Percentiles rank a stretch among this genome's conserved stretches.
Conservation (phyloP, 2,797 vertebrate species). For the Tachyglossus aculeatus region DNA sequence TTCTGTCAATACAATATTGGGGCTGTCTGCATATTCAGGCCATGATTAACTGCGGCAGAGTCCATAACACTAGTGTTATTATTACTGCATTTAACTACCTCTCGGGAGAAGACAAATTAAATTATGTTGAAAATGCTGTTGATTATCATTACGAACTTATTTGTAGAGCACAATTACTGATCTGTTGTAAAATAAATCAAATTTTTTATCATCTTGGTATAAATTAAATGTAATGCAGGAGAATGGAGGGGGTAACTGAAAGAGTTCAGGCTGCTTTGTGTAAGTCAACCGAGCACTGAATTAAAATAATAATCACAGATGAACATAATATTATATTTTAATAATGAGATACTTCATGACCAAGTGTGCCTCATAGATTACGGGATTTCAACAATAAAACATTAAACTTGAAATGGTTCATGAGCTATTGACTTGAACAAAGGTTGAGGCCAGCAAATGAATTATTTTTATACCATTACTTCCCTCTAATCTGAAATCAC, state of each 20-base stretch:
- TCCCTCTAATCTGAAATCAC: slow-evolving; percentile 51
- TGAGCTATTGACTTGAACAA: slow-evolving; percentile 48
- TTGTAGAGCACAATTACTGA: slow-evolving; percentile 88
- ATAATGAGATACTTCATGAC: slow-evolving; percentile 73
- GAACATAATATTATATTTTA: slow-evolving; percentile 71
- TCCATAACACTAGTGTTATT: slow-evolving; percentile 82
- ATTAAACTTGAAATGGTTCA: slow-evolving; percentile 33
- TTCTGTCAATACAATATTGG: slow-evolving; percentile 89
- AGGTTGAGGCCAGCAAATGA: slow-evolving; percentile 53
- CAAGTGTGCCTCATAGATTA: slow-evolving; percentile 64
- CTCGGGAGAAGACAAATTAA: slow-evolving; percentile 87
- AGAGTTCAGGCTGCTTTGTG: slow-evolving; percentile 68
- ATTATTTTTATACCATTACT: slow-evolving; percentile 59
- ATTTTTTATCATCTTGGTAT: slow-evolving; percentile 85
- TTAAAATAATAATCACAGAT: slow-evolving; percentile 74
- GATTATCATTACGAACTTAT: slow-evolving; percentile 88
- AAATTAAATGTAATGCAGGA: slow-evolving; percentile 81
- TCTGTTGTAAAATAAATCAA: slow-evolving; percentile 89
- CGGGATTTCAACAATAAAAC: slow-evolving; percentile 55
- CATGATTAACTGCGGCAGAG: slow-evolving; percentile 83
- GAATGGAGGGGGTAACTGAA: slow-evolving; percentile 65
- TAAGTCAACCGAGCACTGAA: slow-evolving; percentile 68
- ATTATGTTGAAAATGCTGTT: slow-evolving; percentile 86
- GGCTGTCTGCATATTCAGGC: slow-evolving; percentile 85
- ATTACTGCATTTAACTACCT: slow-evolving; percentile 87